Conservation (phyloP, 2,888 invertebrate genomes). For the Pocota personata region DNA sequence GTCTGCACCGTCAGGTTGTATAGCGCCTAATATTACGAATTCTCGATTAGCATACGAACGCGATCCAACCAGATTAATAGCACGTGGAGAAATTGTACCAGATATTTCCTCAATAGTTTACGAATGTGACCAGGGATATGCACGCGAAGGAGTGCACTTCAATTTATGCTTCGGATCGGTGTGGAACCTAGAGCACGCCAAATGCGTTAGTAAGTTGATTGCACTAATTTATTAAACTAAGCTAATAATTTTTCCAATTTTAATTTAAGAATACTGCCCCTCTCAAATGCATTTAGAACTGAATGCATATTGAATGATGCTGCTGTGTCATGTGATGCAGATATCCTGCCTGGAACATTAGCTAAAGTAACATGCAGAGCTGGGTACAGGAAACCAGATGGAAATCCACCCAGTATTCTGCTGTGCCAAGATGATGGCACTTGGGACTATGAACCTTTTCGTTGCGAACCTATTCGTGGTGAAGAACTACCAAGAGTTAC, state of each 20-base stretch:
- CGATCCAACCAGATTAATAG: neutral
- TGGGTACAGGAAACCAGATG: constrained; percentile 41
- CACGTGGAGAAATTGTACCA: neutral
- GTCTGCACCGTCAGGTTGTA: constrained; percentile 2
- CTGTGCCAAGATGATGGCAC: constrained; percentile 75
- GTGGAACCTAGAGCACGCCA: constrained; percentile 1
- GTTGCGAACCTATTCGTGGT: constrained; percentile 78
- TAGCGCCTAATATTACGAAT: constrained; percentile 15
- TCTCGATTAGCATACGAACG: neutral
- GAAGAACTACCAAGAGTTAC: constrained; percentile 22
- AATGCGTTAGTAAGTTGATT: constrained; percentile 25
- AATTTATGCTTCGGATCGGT: constrained; percentile 27
- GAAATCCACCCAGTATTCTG: neutral
- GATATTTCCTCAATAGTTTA: neutral
- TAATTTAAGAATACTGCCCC: constrained; percentile 38
- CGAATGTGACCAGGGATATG: neutral
- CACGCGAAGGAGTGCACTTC: neutral
- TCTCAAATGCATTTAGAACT: constrained; percentile 17
- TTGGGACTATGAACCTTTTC: constrained; percentile 76
- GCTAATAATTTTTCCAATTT: neutral
- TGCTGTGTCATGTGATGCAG: constrained; percentile 51
- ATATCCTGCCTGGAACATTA: constrained; percentile 63
- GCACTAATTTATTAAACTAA: neutral
- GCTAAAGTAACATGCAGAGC: constrained; percentile 66
- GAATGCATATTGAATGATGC: constrained; percentile 43